Conservation (phyloP, 2,113 vertebrate species). For the Seriola quinqueradiata region DNA sequence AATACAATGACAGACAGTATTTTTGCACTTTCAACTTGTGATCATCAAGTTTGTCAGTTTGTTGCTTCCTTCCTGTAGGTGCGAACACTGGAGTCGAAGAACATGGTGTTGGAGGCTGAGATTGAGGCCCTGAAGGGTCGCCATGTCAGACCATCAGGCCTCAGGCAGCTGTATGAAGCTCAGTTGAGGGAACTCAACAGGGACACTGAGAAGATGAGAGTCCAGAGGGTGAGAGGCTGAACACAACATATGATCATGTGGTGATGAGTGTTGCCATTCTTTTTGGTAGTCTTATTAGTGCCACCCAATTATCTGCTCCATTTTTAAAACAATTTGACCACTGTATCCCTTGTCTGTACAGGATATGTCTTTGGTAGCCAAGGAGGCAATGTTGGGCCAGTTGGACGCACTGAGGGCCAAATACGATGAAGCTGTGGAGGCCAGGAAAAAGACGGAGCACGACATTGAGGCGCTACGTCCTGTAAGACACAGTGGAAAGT, state of each 20-base stretch:
- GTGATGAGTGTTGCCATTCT: neutral
- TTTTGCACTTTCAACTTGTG: neutral
- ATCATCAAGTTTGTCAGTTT: neutral
- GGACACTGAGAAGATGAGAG: conserved; percentile 79
- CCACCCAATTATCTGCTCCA: neutral
- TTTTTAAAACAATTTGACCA: neutral
- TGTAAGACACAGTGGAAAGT: conserved; percentile 59
- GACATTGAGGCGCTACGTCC: conserved; percentile 84
- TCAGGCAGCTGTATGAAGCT: conserved; percentile 79
- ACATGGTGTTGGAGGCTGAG: conserved; percentile 78
- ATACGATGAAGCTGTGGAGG: conserved; percentile 78
- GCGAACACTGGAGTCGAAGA: conserved; percentile 78
- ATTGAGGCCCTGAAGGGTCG: conserved; percentile 73
- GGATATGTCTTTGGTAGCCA: conserved; percentile 81
- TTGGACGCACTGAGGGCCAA: conserved; percentile 80
- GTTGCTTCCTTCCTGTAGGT: conserved; percentile 69
- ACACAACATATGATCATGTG: neutral
- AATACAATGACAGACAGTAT: neutral
- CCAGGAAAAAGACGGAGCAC: conserved; percentile 80
- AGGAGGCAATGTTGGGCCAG: conserved; percentile 75
- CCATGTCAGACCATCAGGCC: conserved; percentile 68
- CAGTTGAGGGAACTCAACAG: conserved; percentile 80
- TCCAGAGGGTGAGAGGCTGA: conserved; percentile 71
- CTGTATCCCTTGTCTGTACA: conserved; percentile 47
- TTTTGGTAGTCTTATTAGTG: neutral